Conservation (phyloP, 2,113 vertebrate genomes). For the Plecturocebus donacophilus region DNA sequence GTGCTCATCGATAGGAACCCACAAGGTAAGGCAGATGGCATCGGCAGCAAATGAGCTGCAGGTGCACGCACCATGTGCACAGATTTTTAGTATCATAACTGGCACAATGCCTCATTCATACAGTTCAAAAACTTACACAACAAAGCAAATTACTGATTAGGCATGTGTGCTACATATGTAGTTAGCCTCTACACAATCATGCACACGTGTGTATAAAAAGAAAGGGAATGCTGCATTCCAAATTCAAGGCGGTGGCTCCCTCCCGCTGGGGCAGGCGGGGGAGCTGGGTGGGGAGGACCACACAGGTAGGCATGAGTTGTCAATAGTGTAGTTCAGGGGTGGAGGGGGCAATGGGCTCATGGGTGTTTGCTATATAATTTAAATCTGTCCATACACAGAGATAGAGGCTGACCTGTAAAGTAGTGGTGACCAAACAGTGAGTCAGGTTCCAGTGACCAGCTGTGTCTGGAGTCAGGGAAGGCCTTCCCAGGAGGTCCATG, state of each 20-base stretch:
- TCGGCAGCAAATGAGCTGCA: background rate
- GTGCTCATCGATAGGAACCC: background rate
- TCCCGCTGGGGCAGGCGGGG: background rate
- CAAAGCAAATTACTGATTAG: background rate
- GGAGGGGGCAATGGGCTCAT: rapidly evolving
- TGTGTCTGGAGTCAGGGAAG: background rate
- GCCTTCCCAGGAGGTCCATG: background rate
- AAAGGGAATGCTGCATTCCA: background rate
- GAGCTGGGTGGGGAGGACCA: background rate
- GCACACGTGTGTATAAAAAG: background rate
- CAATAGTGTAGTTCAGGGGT: background rate
- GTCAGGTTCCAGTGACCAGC: background rate
- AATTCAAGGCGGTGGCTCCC: background rate
- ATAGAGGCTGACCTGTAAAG: background rate
- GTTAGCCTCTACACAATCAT: background rate
- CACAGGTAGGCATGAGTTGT: no score
- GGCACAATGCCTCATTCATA: background rate
- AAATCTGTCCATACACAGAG: background rate
- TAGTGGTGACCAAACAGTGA: background rate
- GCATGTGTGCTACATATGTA: background rate
- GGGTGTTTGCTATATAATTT: background rate
- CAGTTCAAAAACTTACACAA: background rate
- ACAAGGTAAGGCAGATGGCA: rapidly evolving
- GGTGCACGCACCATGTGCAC: background rate
- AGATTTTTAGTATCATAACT: no score